Evolutionary conservation across 2,113 vertebrate genomes (phyloP), one percentile per base, ranked within the genome.

Genomic region (Odocoileus hemionus): DNA sequence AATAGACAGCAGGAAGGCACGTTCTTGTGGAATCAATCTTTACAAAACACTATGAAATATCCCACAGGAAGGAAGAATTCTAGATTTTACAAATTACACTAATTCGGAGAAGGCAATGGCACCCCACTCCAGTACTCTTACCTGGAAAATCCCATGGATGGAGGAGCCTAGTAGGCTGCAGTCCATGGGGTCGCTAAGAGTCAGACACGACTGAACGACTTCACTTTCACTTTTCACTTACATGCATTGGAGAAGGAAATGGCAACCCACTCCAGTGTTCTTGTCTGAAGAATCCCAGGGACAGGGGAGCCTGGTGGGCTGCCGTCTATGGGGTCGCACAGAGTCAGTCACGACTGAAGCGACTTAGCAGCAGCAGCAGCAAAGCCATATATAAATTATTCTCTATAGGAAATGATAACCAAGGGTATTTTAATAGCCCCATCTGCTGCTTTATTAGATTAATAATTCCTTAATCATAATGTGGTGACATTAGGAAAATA

Each of bases 401-500:
- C 30, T 94, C 80, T 64, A 82, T 10, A 57, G 26, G 28, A 47
- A 82, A 79, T 11, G 5, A 28, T 33, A 55, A 45, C 1, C 17
- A 23, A 86, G 89, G 1, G 6, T 58, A 50, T 50, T 50, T 50
- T 13, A 97, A 55, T 96, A 0, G 30, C 19, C 79, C n/a, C 7
- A 58, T 97, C 97, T 97, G 52, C 15, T 96, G 47, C 15, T 39
- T 39, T 39, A 39, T 39, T 97, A 78, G 39, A 6, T 8, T 92
- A 54, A 87, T 86, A 94, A 74, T 88, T 67, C 11, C 12, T 39
- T 39, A 88, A 96, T 52, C 76, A 26, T 16, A 87, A 92, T 94
- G 80, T 93, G 96, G 70, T 97, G 36, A 96, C 30, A 80, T 82
- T 7, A 95, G 55, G 98, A 97, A 52, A 87, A 80, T 82, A 96